Conservation (phyloP, 2,888 invertebrate genomes). For the Aphodius granarius region DNA sequence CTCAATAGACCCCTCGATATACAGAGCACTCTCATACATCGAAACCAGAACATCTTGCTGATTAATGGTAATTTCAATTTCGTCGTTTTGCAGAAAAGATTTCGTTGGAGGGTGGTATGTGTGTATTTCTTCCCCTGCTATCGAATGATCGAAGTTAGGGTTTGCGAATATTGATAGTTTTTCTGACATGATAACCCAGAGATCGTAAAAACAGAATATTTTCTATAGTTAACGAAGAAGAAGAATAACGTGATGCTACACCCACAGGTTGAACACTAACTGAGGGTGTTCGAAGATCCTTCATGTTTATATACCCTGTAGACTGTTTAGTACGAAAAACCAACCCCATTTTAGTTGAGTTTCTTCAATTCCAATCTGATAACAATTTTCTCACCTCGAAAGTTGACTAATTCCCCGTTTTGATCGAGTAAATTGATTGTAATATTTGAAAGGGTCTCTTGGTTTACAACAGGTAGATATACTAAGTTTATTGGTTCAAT, state of each 20-base stretch:
- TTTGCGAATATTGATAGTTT: conserved; percentile 14
- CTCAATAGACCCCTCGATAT: background rate
- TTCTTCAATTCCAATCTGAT: conserved; percentile 36
- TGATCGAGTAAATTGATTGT: conserved; percentile 31
- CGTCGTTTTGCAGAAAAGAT: conserved; percentile 25
- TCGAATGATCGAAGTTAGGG: conserved; percentile 16
- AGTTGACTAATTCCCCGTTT: conserved; percentile 35
- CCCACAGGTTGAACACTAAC: background rate
- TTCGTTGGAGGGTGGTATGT: conserved; percentile 23
- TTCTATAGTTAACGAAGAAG: background rate
- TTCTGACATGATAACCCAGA: conserved; percentile 4
- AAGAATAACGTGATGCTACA: background rate
- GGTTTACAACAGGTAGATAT: conserved; percentile 20
- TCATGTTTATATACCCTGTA: background rate
- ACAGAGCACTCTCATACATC: conserved; percentile 22
- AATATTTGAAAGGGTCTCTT: conserved; percentile 18
- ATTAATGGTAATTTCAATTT: conserved; percentile 27
- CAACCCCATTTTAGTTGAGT: conserved; percentile 14
- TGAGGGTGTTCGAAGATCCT: background rate
- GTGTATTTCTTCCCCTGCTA: conserved; percentile 24
- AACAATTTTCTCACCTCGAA: conserved; percentile 35
- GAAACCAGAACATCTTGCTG: conserved; percentile 26
- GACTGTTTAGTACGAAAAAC: background rate
- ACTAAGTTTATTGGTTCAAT: conserved; percentile 42
- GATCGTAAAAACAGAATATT: background rate